A percentile compares a stretch with the other conserved stretches of the same genome.
Conservation (phyloP, 1,140 invertebrate species). For the Ips nitidus region DNA sequence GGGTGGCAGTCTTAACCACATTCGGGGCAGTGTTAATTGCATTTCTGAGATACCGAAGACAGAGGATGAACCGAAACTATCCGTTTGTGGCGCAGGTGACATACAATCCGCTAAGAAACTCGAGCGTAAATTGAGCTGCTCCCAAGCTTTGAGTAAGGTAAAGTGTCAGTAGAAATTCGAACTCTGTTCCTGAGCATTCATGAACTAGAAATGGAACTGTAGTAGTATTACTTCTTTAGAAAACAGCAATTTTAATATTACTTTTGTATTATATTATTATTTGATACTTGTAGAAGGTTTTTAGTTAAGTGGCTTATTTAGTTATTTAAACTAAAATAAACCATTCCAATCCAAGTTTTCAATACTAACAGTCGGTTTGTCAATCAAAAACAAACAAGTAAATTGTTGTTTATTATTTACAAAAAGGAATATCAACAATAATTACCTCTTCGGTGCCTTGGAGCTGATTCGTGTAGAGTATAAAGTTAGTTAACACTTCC, state of each 20-base stretch:
- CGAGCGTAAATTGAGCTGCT: constrained; percentile 3
- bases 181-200: too few species aligned
- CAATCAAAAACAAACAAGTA: too few species aligned
- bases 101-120: constrained; percentile 35
- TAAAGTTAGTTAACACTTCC: constrained; percentile 60
- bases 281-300: too few species aligned
- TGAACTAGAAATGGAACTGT: too few species aligned
- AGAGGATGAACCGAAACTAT: constrained; percentile 30
- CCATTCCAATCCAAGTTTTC: background rate
- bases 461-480: constrained; percentile 58
- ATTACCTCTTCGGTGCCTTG: constrained; percentile 58
- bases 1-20: constrained; percentile 2
- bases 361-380: too few species aligned
- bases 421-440: background rate
- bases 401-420: too few species aligned
- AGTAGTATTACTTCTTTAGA: too few species aligned
- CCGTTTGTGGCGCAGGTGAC: constrained; percentile 36
- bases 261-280: too few species aligned
- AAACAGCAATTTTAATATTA: too few species aligned
- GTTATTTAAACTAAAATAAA: background rate
- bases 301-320: too few species aligned
- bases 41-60: constrained; percentile 35
- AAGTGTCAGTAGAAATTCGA: background rate
- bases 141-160: background rate
- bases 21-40: constrained; percentile 19